phyloP scores from a whole-genome alignment of 2,888 invertebrate genomes.

The Lucinisca nassula region DNA sequence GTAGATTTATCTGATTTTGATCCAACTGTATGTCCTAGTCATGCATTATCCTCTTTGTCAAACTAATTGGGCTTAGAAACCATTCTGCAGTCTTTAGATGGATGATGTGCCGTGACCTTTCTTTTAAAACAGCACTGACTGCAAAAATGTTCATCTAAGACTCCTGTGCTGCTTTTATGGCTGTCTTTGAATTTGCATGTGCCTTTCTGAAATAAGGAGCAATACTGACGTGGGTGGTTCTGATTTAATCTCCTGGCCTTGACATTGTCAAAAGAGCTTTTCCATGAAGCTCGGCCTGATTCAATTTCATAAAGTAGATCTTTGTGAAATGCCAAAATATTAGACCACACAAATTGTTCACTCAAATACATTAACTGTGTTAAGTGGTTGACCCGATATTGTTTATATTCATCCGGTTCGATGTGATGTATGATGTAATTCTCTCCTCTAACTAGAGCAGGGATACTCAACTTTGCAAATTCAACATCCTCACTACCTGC shows the following conservation, averaged over 20 bases:
- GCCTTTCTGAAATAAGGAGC: background rate
- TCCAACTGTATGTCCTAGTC: background rate
- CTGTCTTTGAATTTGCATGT: too few relatives aligned
- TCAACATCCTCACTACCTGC: background rate
- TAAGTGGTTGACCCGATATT: too few relatives aligned
- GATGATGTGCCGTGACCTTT: background rate
- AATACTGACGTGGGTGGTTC: background rate
- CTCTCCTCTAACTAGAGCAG: background rate
- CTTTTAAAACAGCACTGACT: background rate
- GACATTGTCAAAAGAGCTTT: too few relatives aligned
- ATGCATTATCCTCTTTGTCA: background rate
- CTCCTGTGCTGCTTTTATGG: background rate
- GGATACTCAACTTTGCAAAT: too few relatives aligned
- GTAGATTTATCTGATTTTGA: too few relatives aligned
- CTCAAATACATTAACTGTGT: too few relatives aligned
- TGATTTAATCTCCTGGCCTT: too few relatives aligned
- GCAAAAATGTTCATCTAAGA: background rate
- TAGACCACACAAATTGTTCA: too few relatives aligned
- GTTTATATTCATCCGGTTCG: too few relatives aligned
- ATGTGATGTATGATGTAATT: background rate
- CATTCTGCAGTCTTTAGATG: background rate
- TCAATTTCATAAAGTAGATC: too few relatives aligned
- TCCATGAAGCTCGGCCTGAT: too few relatives aligned
- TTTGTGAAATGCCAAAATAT: background rate
- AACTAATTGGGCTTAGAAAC: background rate